Evolutionary conservation across 2,113 vertebrate genomes (phyloP).

Genomic region (Dicaeum eximium): DNA sequence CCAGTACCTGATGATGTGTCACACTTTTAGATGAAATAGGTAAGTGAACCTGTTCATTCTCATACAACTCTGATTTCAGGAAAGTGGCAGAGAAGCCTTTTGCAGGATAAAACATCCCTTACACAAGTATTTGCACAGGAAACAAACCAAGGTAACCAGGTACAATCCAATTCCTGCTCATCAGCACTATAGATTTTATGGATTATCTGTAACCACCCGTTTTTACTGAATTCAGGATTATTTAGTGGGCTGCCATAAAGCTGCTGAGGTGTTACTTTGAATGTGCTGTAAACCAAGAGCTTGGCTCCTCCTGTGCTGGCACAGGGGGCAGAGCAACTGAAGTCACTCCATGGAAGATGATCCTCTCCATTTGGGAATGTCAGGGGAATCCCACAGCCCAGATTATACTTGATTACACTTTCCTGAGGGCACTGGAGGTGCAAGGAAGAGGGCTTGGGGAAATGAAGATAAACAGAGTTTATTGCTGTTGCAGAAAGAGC

Average conservation of each 20-base stretch:
- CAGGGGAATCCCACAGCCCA: background rate
- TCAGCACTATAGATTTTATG: fast-evolving
- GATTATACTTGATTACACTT: fast-evolving
- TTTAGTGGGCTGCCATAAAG: background rate
- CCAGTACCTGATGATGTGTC: background rate
- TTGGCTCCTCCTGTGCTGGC: background rate
- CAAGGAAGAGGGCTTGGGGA: background rate
- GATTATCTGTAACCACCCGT: background rate
- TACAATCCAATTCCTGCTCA: background rate
- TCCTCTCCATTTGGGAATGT: background rate
- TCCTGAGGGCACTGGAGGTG: background rate
- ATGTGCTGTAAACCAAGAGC: background rate
- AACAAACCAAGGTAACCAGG: background rate
- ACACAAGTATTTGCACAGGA: too few relatives aligned
- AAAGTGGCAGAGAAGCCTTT: background rate
- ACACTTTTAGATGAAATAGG: background rate
- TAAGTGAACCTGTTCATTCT: background rate
- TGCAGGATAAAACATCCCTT: background rate
- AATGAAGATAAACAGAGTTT: background rate
- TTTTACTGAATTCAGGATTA: background rate
- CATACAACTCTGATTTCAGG: background rate
- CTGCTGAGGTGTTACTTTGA: background rate
- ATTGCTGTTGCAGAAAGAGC: background rate
- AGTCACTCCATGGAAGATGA: background rate
- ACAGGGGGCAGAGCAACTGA: background rate